Evolutionary conservation across 1,140 invertebrate genomes (phyloP).

Genomic region (Caenorhabditis inopinata): DNA sequence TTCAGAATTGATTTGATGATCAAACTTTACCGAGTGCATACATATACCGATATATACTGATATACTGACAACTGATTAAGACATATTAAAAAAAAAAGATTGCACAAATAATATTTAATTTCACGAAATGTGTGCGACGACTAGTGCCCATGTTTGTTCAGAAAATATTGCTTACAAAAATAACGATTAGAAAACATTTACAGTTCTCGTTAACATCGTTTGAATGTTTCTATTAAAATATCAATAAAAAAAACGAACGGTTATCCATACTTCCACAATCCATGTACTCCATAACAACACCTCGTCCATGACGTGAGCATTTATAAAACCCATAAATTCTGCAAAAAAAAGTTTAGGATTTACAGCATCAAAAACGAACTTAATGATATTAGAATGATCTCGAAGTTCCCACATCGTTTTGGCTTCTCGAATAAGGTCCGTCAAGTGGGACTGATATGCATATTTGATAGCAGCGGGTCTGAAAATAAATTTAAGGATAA

Average conservation of each 20-base stretch:
- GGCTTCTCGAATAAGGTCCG: slow-evolving; percentile 11
- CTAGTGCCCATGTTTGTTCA: no score
- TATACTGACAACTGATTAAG: no score
- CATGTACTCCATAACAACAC: slow-evolving; percentile 44
- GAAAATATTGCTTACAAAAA: no score
- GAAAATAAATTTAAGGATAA: background rate
- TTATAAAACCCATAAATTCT: slow-evolving; percentile 34
- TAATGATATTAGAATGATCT: slow-evolving; percentile 5
- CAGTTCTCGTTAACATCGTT: no score
- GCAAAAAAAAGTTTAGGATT: background rate
- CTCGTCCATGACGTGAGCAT: slow-evolving; percentile 6
- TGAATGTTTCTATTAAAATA: no score
- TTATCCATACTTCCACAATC: slow-evolving; percentile 40
- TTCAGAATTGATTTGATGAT: no score
- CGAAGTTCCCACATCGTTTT: slow-evolving; percentile 16
- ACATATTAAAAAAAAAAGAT: no score
- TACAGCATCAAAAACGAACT: background rate
- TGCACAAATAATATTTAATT: no score
- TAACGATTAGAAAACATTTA: no score
- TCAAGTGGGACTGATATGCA: background rate
- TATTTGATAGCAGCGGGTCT: slow-evolving; percentile 40
- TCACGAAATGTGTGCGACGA: no score
- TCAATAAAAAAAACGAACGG: slow-evolving; percentile 18
- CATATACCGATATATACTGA: no score
- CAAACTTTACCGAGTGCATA: no score